These are phyloP conservation scores for Clinocottus analis DNA, from an alignment of 2,113 vertebrate species.

Conservation along the genomic window DNA sequence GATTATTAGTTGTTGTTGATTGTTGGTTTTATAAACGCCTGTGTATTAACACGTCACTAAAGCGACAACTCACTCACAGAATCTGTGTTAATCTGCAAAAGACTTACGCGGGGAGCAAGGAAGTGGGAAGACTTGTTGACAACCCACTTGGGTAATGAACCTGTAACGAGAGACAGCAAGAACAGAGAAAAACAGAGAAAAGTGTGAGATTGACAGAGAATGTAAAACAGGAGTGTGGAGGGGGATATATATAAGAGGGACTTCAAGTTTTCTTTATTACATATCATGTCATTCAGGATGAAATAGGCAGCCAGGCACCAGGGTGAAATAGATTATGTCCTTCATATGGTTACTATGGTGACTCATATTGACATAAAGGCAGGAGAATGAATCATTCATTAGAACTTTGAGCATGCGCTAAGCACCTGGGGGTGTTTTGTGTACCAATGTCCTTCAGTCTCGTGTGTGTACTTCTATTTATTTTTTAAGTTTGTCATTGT, in stretches of 20 bases:
- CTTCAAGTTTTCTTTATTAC: constrained; percentile 18
- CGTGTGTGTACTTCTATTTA: neutral
- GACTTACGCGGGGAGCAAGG: constrained; percentile 93
- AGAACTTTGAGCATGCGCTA: constrained; percentile 31
- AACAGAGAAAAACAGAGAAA: neutral
- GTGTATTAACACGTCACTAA: constrained; percentile 12
- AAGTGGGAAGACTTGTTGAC: constrained; percentile 96
- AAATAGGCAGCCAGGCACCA: constrained; percentile 7
- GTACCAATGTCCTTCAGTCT: neutral
- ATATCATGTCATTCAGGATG: constrained; percentile 28
- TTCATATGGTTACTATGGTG: constrained; percentile 69
- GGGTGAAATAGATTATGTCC: constrained; percentile 42
- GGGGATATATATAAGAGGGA: neutral
- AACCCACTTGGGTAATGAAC: constrained; percentile 97
- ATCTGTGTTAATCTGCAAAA: constrained; percentile 30
- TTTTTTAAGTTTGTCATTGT: constrained; percentile 6
- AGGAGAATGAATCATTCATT: constrained; percentile 66
- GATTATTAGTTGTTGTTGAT: neutral
- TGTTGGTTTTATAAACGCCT: neutral
- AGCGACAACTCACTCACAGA: constrained; percentile 14
- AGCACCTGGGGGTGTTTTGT: constrained; percentile 26
- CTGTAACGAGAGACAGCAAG: constrained; percentile 72
- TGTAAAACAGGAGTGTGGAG: neutral
- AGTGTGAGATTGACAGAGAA: constrained; percentile 3
- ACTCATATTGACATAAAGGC: constrained; percentile 64